Percentiles rank a stretch among this genome's conserved stretches.
Conservation (phyloP, 2,113 vertebrate genomes). For the Gracilinanus agilis region DNA sequence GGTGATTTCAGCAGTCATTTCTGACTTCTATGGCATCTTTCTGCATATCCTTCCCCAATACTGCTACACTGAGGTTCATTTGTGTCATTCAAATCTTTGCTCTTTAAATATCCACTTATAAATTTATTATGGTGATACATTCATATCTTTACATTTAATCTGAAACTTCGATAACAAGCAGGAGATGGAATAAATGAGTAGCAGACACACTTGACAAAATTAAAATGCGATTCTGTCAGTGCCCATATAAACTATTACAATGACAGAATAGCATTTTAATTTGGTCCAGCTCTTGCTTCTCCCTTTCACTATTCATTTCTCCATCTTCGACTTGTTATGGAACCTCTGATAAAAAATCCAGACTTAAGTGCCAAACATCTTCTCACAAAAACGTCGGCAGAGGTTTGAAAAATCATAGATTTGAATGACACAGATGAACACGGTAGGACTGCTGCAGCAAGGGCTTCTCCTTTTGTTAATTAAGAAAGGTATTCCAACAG, state of each 20-base stretch:
- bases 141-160: constrained; percentile 84
- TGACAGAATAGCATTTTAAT: constrained; percentile 79
- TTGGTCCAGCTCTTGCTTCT: constrained; percentile 63
- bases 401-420: constrained; percentile 62
- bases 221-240: constrained; percentile 79
- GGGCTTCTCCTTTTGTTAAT: constrained; percentile 75
- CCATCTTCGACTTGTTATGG: constrained; percentile 56
- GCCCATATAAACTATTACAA: constrained; percentile 72
- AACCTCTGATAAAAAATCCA: constrained; percentile 70
- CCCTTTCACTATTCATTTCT: constrained; percentile 58
- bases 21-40: constrained; percentile 78
- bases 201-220: constrained; percentile 80
- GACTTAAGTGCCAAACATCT: constrained; percentile 33
- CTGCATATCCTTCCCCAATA: constrained; percentile 78
- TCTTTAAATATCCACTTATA: constrained; percentile 86
- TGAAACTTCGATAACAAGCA: constrained; percentile 82
- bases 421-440: constrained; percentile 67
- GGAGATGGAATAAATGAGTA: constrained; percentile 82
- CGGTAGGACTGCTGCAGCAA: constrained; percentile 13
- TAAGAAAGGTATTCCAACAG: constrained; percentile 66
- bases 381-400: constrained; percentile 6
- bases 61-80: constrained; percentile 79
- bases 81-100: constrained; percentile 85
- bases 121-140: constrained; percentile 84
- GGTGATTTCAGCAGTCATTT: constrained; percentile 77